phyloP scores from a whole-genome alignment of 1,140 invertebrate genomes.

The Eufriesea mexicana region DNA sequence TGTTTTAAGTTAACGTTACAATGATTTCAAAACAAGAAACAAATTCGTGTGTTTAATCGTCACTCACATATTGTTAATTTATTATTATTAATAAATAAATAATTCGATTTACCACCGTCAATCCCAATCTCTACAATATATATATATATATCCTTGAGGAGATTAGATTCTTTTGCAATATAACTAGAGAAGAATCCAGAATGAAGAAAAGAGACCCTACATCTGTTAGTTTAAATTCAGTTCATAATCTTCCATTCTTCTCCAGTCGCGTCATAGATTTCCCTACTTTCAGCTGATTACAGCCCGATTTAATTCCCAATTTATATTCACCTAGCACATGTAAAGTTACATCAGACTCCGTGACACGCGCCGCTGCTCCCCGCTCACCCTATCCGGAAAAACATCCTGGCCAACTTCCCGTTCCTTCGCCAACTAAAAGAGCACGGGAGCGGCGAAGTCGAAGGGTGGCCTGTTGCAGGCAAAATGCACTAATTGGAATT shows the following conservation, averaged over 20 bases:
- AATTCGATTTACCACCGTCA: too few species aligned
- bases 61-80: too few species aligned
- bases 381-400: neutral
- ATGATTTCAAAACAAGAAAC: too few species aligned
- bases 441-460: neutral
- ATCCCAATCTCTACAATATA: too few species aligned
- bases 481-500: slow-evolving; percentile 61
- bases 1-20: too few species aligned
- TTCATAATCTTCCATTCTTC: too few species aligned
- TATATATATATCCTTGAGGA: too few species aligned
- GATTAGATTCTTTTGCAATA: too few species aligned
- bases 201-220: too few species aligned
- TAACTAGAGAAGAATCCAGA: too few species aligned
- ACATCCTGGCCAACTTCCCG: neutral
- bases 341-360: slow-evolving; percentile 11
- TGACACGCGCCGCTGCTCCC: neutral
- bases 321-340: slow-evolving; percentile 34
- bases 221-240: neutral
- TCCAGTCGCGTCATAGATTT: neutral
- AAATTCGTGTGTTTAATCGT: too few species aligned
- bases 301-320: slow-evolving; percentile 41
- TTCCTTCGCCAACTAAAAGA: neutral
- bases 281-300: slow-evolving; percentile 12
- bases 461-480: neutral
- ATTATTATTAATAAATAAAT: too few species aligned